Evolutionary conservation across 1,140 invertebrate species (phyloP), one percentile per base, ranked within the genome.

Genomic region (Papilio helenus): DNA sequence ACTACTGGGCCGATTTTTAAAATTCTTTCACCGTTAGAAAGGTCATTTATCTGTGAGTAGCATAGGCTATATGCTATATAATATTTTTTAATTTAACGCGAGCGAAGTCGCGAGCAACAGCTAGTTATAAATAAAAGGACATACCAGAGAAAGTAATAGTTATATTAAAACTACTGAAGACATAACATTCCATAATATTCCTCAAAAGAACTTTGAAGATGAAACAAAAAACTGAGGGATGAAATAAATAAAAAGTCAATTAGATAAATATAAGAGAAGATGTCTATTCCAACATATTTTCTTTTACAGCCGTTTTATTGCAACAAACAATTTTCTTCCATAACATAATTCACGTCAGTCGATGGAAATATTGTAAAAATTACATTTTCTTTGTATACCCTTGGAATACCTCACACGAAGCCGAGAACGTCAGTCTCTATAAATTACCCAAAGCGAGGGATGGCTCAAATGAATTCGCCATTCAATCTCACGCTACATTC

Each of bases 401-500:
- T 77, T 73, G 23, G 77, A 82, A 82, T 79, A 80, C 81, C 76
- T 82, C 79, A 82, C 81, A 82, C 81, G 80, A 46, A 80, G 81
- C 58, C 12, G 29, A 72, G 81, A 84, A 82, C 85, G 85, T 91
- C 88, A 87, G 85, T 83, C 83, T 84, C 87, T 79, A 92, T 90
- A 92, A 92, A 91, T 90, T 92, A 88, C 83, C 84, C 87, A 79
- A 86, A 82, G 82, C 82, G 79, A 85, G 84, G 88, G 85, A 87
- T 88, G 86, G 86, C 85, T 88, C 88, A 91, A 90, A 92, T 89
- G 87, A 92, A 92, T 92, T 91, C 87, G 87, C 90, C 87, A 87
- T 92, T 93, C 92, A 92, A 92, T 93, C 89, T 92, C 88, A 92
- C 90, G 90, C 88, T 90, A 91, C 89, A 91, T 92, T 93, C 88